These are phyloP conservation scores for Rattus rattus DNA, from an alignment of 2,113 vertebrate species.

Conservation along the genomic window DNA sequence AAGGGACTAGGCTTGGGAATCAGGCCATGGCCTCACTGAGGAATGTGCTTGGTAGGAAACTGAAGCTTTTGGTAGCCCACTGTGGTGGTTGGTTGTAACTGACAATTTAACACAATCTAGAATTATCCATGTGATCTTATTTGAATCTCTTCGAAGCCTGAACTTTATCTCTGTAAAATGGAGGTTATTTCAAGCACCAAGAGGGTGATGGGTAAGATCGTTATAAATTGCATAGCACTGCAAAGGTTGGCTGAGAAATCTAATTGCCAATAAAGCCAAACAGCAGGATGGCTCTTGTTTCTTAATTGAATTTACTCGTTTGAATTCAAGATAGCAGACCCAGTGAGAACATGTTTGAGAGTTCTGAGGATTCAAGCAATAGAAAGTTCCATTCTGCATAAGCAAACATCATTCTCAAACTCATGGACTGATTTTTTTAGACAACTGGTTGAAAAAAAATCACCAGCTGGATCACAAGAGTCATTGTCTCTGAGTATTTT, in stretches of 20 bases:
- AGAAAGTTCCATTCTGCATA: not conserved
- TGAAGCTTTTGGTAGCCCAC: not conserved
- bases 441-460: not conserved
- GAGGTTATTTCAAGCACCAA: constrained; percentile 51
- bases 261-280: constrained; percentile 24
- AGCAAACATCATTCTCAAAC: not conserved
- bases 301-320: not conserved
- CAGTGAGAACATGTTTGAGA: not conserved
- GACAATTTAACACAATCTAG: not conserved
- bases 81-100: not conserved
- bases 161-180: not conserved
- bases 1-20: not conserved
- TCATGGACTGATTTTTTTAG: not conserved
- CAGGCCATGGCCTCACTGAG: not conserved
- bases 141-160: not conserved
- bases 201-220: not conserved
- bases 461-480: not conserved
- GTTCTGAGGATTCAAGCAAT: not conserved
- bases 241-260: constrained; percentile 27
- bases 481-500: too few relatives aligned
- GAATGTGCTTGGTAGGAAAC: not conserved
- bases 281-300: not conserved
- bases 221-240: constrained; percentile 30
- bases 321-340: not conserved
- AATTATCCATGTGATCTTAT: not conserved